phyloP scores from a whole-genome alignment of 2,888 invertebrate species.

The Blomia tropicalis region DNA sequence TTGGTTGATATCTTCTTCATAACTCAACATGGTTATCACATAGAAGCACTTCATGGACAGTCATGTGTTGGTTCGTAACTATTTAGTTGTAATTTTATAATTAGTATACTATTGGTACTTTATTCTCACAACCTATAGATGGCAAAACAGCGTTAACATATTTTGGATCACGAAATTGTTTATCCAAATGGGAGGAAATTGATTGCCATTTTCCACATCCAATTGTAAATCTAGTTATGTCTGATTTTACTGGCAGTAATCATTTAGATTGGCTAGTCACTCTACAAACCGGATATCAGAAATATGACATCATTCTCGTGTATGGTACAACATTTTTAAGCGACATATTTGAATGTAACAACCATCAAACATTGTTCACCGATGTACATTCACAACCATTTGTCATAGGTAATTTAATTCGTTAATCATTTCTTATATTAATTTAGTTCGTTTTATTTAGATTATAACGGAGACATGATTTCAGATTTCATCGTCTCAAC shows the following conservation, averaged over 20 bases:
- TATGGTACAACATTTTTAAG: neutral
- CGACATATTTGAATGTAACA: conserved; percentile 19
- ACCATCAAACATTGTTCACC: neutral
- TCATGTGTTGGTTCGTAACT: neutral
- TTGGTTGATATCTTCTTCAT: conserved; percentile 76
- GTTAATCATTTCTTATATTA: neutral
- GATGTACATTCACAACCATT: conserved; percentile 9
- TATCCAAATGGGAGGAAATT: neutral
- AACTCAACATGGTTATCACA: conserved; percentile 44
- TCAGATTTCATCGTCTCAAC: conserved; percentile 72
- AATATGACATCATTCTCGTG: neutral
- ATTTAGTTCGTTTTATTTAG: conserved; percentile 34
- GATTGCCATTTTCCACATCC: neutral
- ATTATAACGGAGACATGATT: conserved; percentile 79
- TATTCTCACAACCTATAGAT: neutral
- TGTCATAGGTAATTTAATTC: conserved; percentile 7
- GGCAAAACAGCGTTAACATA: conserved; percentile 5
- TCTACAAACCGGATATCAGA: neutral
- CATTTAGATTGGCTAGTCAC: conserved; percentile 74
- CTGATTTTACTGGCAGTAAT: conserved; percentile 86
- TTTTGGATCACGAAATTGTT: conserved; percentile 1
- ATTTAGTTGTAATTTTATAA: neutral
- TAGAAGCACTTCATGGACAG: conserved; percentile 34
- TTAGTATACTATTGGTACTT: neutral
- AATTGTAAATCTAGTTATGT: conserved; percentile 52